Base-by-base conservation (phyloP, 2,797 vertebrate genomes). In the Novumbra hubbsi region DNA sequence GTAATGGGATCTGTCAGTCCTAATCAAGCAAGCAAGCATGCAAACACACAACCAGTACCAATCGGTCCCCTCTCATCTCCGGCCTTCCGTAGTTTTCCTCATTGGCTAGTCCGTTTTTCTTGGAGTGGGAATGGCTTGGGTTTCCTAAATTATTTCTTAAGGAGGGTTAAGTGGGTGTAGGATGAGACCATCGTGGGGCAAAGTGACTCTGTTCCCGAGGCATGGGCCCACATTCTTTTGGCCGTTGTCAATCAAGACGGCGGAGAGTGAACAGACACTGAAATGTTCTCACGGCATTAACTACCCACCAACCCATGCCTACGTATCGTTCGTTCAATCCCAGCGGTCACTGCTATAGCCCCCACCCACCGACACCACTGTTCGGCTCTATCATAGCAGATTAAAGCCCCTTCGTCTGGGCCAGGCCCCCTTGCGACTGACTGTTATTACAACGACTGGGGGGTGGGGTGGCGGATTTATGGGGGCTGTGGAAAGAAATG, bases 121-220 rank as follows among this genome's bases (percentile, higher is more conserved):
- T 68, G 57, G 68, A 78, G 82, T 77, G 70, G 75, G 80, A 74
- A 80, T 75, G 78, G 81, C 83, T 90, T 45, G 75, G 79, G 85
- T 91, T 90, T 90, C 88, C 76, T 71, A 28, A 49, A 45, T 45
- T 9, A 45, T 45, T 45, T 45, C 41, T 45, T 45, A 45, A 28
- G 45, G 45, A 69, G 68, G 64, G 65, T 77, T 90, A 88, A 91
- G 85, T 89, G 85, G 83, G 73, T 79, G 77, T 77, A 86, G 81
- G 81, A 88, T 85, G 86, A 78, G 80, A 82, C 65, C 28, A 76
- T 67, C 79, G 83, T 78, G 78, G 79, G 66, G 82, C 79, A 66
- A 82, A 63, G 75, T 73, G 75, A 66, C 3, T 65, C 76, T 72
- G 73, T 38, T 78, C 73, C 72, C 77, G 77, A 45, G 73, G 62